These are phyloP conservation scores for Lasioglossum malachurum DNA, from an alignment of 2,888 invertebrate species.

Conservation along the genomic window DNA sequence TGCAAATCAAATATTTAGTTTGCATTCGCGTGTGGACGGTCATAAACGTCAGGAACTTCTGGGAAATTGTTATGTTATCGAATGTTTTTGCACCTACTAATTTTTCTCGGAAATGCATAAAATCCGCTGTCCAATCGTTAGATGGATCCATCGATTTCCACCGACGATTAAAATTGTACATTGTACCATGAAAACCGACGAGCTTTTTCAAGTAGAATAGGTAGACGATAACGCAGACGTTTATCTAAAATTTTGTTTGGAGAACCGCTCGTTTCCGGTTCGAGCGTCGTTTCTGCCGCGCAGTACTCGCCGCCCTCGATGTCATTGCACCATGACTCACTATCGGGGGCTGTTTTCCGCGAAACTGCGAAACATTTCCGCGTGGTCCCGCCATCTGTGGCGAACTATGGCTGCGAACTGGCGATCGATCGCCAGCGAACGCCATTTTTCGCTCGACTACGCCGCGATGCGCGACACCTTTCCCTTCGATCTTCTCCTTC, in stretches of 20 bases:
- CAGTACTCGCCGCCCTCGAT: conserved; percentile 11
- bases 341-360: conserved; percentile 21
- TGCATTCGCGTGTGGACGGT: neutral
- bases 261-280: neutral
- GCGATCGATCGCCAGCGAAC: conserved; percentile 51
- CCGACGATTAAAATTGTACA: too few relatives aligned
- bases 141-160: too few relatives aligned
- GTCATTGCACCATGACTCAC: conserved; percentile 18
- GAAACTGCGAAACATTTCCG: conserved; percentile 33
- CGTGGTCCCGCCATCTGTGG: conserved; percentile 48
- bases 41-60: neutral
- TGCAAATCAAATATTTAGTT: neutral
- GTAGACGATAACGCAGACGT: neutral
- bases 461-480: conserved; percentile 20
- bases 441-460: conserved; percentile 50
- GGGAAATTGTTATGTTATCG: neutral
- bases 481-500: neutral
- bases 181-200: too few relatives aligned
- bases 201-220: neutral
- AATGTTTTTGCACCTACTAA: neutral
- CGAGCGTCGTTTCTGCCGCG: conserved; percentile 13
- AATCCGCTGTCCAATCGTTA: too few relatives aligned
- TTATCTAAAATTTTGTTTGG: neutral
- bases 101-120: too few relatives aligned
- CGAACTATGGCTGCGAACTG: conserved; percentile 34